phyloP scores from a whole-genome alignment of 2,888 invertebrate genomes.

The Pachliopta kotzebuea region DNA sequence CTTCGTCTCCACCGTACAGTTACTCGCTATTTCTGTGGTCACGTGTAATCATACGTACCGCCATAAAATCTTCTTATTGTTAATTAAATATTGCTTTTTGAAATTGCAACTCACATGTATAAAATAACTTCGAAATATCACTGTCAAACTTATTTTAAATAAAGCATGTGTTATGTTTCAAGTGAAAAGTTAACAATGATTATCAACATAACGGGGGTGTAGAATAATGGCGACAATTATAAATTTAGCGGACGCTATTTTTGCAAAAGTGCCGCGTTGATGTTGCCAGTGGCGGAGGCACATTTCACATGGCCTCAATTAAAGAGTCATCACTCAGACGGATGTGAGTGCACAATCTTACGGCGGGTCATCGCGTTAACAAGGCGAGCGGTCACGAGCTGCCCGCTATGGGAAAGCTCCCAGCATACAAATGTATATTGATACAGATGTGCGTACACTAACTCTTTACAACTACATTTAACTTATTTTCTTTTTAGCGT shows the following conservation, averaged over 20 bases:
- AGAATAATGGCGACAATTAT: constrained; percentile 8
- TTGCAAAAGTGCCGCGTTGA: constrained; percentile 43
- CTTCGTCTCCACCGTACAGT: constrained; percentile 60
- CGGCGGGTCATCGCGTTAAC: constrained; percentile 73
- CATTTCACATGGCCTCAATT: constrained; percentile 69
- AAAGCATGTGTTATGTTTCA: background rate
- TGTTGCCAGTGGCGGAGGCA: constrained; percentile 45
- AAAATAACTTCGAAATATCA: too few species aligned
- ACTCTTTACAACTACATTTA: background rate
- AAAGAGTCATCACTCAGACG: constrained; percentile 73
- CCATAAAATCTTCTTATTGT: constrained; percentile 17
- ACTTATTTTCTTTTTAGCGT: background rate
- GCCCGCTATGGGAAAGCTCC: constrained; percentile 78
- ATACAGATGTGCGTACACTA: constrained; percentile 18
- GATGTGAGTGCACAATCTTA: constrained; percentile 76
- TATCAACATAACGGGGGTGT: background rate
- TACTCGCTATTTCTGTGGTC: constrained; percentile 53
- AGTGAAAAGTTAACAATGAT: constrained; percentile 1
- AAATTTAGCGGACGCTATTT: constrained; percentile 22
- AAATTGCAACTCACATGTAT: background rate
- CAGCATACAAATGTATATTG: constrained; percentile 64
- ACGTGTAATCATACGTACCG: constrained; percentile 31
- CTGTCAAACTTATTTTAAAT: background rate
- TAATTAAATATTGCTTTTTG: constrained; percentile 14
- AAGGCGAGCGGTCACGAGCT: constrained; percentile 75